A percentile compares a stretch with the other conserved stretches of the same genome.
phyloP scores from a whole-genome alignment of 2,888 invertebrate species.

The Rhagium mordax region DNA sequence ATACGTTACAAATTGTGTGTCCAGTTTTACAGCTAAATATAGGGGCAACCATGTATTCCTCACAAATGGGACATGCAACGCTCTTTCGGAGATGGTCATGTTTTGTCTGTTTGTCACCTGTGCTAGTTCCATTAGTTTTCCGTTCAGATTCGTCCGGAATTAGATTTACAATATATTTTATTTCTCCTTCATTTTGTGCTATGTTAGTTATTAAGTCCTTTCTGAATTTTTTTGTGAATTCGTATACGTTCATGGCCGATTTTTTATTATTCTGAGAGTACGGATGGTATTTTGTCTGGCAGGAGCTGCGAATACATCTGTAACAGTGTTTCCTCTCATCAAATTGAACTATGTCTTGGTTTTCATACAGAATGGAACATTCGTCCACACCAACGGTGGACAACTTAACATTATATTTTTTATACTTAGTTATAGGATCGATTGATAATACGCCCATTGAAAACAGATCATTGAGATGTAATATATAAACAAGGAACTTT shows the following conservation, averaged over 20 bases:
- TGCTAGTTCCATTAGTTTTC: neutral
- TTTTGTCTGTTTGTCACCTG: neutral
- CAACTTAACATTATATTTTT: slow-evolving; percentile 19
- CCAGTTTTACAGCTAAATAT: slow-evolving; percentile 33
- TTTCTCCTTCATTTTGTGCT: neutral
- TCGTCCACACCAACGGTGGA: neutral
- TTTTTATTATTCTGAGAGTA: neutral
- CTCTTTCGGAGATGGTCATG: slow-evolving; percentile 3
- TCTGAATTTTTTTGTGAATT: neutral
- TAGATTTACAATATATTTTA: neutral
- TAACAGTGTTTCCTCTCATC: slow-evolving; percentile 32
- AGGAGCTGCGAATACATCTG: slow-evolving; percentile 16
- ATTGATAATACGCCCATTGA: slow-evolving; percentile 17
- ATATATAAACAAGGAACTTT: slow-evolving; percentile 25
- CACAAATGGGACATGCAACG: slow-evolving; percentile 28
- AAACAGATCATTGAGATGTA: neutral
- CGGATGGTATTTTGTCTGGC: slow-evolving; percentile 20
- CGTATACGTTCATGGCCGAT: neutral
- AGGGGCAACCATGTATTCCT: slow-evolving; percentile 23
- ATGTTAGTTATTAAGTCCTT: neutral
- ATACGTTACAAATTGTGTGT: slow-evolving; percentile 59
- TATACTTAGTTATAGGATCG: slow-evolving; percentile 8
- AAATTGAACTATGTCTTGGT: slow-evolving; percentile 16
- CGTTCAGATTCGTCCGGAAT: neutral
- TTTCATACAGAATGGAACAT: slow-evolving; percentile 2